Conservation (phyloP, 2,888 invertebrate species). For the Pristionchus arcanus region DNA sequence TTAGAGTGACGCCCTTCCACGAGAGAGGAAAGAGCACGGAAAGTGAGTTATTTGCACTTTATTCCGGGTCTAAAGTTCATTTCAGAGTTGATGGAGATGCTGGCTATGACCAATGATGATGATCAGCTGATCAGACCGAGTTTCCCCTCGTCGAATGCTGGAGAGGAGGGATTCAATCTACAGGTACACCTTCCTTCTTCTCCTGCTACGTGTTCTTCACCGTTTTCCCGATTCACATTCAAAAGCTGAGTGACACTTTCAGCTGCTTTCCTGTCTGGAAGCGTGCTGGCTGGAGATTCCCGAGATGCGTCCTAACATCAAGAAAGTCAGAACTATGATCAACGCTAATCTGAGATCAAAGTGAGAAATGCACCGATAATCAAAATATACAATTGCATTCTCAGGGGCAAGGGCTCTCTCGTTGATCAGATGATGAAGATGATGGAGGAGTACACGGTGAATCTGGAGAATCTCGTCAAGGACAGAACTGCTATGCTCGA, state of each 20-base stretch:
- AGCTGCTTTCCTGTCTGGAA: conserved; percentile 76
- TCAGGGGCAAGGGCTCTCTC: conserved; percentile 75
- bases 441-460: conserved; percentile 78
- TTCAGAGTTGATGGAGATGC: conserved; percentile 76
- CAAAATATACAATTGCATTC: conserved; percentile 26
- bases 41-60: conserved; percentile 61
- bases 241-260: conserved; percentile 13
- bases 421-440: conserved; percentile 79
- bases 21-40: conserved; percentile 70
- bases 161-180: conserved; percentile 74
- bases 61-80: not conserved
- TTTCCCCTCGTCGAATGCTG: conserved; percentile 68
- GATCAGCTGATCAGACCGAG: conserved; percentile 76
- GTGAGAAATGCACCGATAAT: conserved; percentile 61
- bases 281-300: conserved; percentile 79
- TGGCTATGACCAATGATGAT: conserved; percentile 77
- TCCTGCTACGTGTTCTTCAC: not conserved
- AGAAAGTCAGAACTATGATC: conserved; percentile 75
- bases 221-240: not conserved
- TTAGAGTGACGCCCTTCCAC: conserved; percentile 77
- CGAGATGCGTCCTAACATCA: conserved; percentile 75
- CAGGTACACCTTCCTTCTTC: conserved; percentile 58
- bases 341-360: conserved; percentile 75
- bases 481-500: conserved; percentile 77
- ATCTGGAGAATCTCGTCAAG: conserved; percentile 72